Base-by-base conservation (phyloP, 2,888 invertebrate genomes). In the Congeria kusceri region DNA sequence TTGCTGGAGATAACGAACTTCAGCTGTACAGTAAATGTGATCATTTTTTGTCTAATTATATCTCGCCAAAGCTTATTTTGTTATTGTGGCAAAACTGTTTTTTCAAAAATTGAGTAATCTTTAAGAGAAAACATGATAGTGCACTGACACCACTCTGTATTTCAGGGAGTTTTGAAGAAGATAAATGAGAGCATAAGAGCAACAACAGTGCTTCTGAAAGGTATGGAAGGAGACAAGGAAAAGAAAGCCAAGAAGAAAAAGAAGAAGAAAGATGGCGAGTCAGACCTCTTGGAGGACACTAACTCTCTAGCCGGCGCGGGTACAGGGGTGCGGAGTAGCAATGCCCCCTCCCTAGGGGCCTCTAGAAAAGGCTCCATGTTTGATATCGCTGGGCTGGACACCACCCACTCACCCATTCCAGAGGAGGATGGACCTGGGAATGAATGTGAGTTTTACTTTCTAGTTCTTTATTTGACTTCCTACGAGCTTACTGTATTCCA, bases 171-270 rank as follows among this genome's bases (percentile, higher is more conserved):
- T 18, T 67, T 90, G 23, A 86, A 84, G n/a, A 90, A 91, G 75
- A 86, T 92, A 46, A 89, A 88, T 67, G 73, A 84, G 7, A 92
- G 90, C 47, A 88, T 92, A 29, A 80, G 84, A 28, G 90, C 88
- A 11, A 88, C 91, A 3, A 88, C 90, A 7, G 58, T 89, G 5
- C 78, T 92, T 65, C 84, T 92, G 81, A 91, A 91, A 73, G 92
- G 92, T 7, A 77, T 92, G 29, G 90, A 91, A 62, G 89, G 87
- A 57, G 90, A 89, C 70, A 90, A 86, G 68, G 89, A 90, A 68
- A 84, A 80, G 9, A 83, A 86, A 47, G 77, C 80, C 29, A 81
- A 86, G 64, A 70, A 80, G 67, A 39, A 39, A 39, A 61, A 69
- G 57, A 66, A 75, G 68, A 69, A 86, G 72, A 61, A 39, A 39